phyloP scores from a whole-genome alignment of 1,140 invertebrate genomes.

The Pantala flavescens region DNA sequence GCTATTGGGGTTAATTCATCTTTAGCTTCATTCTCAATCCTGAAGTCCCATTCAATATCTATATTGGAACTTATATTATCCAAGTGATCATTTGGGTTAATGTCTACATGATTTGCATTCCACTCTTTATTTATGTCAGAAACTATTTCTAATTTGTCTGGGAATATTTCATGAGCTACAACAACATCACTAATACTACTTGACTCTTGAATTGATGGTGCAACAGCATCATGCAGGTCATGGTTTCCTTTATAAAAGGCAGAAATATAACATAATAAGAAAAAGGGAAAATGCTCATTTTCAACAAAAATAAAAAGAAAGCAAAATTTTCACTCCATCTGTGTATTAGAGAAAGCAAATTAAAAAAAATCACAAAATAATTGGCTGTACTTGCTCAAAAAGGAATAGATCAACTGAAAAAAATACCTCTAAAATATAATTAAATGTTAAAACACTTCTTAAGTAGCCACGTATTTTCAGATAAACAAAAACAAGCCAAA shows the following conservation, averaged over 20 bases:
- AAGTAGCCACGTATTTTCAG: too few relatives aligned
- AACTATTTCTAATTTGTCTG: not conserved
- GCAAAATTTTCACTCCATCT: too few relatives aligned
- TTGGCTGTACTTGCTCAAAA: too few relatives aligned
- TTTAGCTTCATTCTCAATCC: too few relatives aligned
- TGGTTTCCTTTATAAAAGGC: not conserved
- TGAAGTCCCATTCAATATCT: too few relatives aligned
- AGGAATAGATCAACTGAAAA: too few relatives aligned
- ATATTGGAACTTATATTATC: not conserved
- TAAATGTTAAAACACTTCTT: too few relatives aligned
- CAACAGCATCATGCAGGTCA: constrained; percentile 7
- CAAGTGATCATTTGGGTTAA: not conserved
- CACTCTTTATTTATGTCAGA: not conserved
- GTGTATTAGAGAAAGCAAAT: too few relatives aligned
- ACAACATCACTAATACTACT: not conserved
- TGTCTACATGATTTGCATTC: not conserved
- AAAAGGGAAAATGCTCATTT: not conserved
- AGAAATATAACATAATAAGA: not conserved
- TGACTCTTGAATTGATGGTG: not conserved
- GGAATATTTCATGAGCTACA: not conserved
- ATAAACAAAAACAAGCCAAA: too few relatives aligned
- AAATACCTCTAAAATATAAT: too few relatives aligned
- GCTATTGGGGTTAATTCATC: too few relatives aligned
- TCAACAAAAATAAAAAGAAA: not conserved
- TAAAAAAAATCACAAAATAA: too few relatives aligned